phyloP scores from a whole-genome alignment of 2,888 invertebrate species.

The Rhabditoides inermis region DNA sequence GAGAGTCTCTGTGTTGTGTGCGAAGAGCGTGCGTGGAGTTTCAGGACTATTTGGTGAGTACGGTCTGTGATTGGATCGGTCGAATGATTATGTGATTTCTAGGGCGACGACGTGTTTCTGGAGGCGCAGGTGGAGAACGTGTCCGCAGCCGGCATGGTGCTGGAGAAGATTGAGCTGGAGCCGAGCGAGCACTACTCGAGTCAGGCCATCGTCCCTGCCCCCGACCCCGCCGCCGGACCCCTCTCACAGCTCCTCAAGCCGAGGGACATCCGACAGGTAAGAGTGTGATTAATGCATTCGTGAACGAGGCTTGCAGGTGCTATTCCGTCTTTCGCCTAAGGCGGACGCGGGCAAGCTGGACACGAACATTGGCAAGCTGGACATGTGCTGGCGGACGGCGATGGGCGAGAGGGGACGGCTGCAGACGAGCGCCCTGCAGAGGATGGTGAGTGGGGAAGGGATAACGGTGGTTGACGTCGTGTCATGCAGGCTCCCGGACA shows the following conservation, averaged over 20 bases:
- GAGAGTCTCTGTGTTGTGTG: too few species aligned
- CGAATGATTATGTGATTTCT: neutral
- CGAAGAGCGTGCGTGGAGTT: too few species aligned
- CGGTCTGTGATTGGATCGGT: neutral
- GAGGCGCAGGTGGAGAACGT: conserved; percentile 82
- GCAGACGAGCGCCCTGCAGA: conserved; percentile 85
- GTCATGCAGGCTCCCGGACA: conserved; percentile 72
- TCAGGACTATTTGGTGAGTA: conserved; percentile 32
- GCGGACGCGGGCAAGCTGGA: conserved; percentile 21
- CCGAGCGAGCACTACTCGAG: conserved; percentile 82
- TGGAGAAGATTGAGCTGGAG: conserved; percentile 87
- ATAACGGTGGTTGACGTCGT: neutral
- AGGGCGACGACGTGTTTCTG: conserved; percentile 67
- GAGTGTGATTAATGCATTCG: too few species aligned
- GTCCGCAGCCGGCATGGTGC: conserved; percentile 79
- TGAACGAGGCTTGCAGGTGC: conserved; percentile 57
- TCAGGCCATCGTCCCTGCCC: neutral
- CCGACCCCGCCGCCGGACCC: too few species aligned
- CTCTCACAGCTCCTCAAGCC: conserved; percentile 74
- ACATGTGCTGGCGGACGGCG: conserved; percentile 94
- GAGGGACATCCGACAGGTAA: conserved; percentile 81
- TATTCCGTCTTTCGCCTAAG: conserved; percentile 68
- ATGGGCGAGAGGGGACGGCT: conserved; percentile 90
- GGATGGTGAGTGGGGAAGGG: conserved; percentile 72
- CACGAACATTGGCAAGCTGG: conserved; percentile 88